Evolutionary conservation across 2,113 vertebrate species (phyloP), one percentile per base, ranked within the genome.

Genomic region (Dolichallabes microphthalmus): DNA sequence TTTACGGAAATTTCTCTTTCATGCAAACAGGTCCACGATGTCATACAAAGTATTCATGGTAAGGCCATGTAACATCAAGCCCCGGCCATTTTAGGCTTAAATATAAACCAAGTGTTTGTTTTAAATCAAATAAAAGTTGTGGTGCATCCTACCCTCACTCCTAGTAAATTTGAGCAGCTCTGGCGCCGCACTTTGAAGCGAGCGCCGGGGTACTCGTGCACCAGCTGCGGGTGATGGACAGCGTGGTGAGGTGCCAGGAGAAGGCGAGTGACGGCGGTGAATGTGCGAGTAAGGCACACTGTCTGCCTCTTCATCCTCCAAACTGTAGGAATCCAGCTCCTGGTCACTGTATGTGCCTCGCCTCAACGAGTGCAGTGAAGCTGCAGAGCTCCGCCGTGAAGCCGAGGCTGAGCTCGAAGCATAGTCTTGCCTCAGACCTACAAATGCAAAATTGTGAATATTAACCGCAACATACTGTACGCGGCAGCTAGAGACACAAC

Each of bases 341-440:
- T 97, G 97, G 90, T 98, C 97, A 0, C 97, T 97, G 94, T 94
- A 97, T n/a, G 96, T 96, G 17, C 97, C 95, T 4, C 95, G 93
- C 2, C 96, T 95, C 88, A 97, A 93, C 0, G 97, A 98, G 89
- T 97, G 96, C 57, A 97, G 91, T 4, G 97, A 98, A 20, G 96
- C 94, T 0, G 96, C 96, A 86, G 97, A 98, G 86, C 96, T 98
- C 87, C 96, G 96, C 0, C 96, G 95, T 0, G 96, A 97, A 2
- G 94, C 96, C 0, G 96, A 96, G 0, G 96, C 95, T 0, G 96
- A 97, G 90, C 95, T 96, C 79, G 96, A 97, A 82, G 97, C 96
- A 9, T 95, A 97, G 85, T 98, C 97, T 90, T 98, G 97, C 11
- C 96, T 94, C 50, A 98, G 94, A 92, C 97, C 97, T 98, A 89